Percentiles rank a stretch among this genome's conserved stretches.
Evolutionary conservation across 92 coral and sea anemone genomes (phyloP).

Genomic region (Zoanthus sansibaricus): DNA sequence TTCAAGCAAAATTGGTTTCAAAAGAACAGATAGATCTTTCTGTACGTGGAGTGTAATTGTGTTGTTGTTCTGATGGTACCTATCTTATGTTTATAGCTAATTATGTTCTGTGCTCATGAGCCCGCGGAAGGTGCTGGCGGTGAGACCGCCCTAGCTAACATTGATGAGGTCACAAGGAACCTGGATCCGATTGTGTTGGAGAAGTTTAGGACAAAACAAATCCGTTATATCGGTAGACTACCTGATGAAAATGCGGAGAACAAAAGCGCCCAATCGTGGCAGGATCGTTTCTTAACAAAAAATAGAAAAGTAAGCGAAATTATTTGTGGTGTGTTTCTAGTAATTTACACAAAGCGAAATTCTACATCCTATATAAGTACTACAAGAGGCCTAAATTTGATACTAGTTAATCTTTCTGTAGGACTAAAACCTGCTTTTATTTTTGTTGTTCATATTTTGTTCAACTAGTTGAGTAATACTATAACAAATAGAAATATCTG

Average conservation of each 20-base stretch:
- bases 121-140: slow-evolving; percentile 44
- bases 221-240: slow-evolving; percentile 36
- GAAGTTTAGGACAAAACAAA: slow-evolving; percentile 22
- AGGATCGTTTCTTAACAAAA: slow-evolving; percentile 48
- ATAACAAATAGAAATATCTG: too few species aligned
- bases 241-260: slow-evolving; percentile 24
- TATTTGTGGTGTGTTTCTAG: neutral
- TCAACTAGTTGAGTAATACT: too few species aligned
- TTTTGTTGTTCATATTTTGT: too few species aligned
- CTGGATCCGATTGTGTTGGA: slow-evolving; percentile 16
- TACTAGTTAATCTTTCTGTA: too few species aligned
- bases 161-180: slow-evolving; percentile 23
- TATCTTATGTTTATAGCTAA: neutral
- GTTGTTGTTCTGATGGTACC: too few species aligned
- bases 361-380: too few species aligned
- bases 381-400: too few species aligned
- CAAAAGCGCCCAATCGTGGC: slow-evolving; percentile 33
- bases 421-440: too few species aligned
- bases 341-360: too few species aligned
- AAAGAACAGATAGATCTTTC: too few species aligned
- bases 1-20: too few species aligned
- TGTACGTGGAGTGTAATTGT: too few species aligned
- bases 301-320: slow-evolving; percentile 2
- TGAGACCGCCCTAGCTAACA: slow-evolving; percentile 31
- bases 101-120: slow-evolving; percentile 36